Evolutionary conservation across 2,113 vertebrate genomes (phyloP), one percentile per base, ranked within the genome.

Genomic region (Ascaphus truei): DNA sequence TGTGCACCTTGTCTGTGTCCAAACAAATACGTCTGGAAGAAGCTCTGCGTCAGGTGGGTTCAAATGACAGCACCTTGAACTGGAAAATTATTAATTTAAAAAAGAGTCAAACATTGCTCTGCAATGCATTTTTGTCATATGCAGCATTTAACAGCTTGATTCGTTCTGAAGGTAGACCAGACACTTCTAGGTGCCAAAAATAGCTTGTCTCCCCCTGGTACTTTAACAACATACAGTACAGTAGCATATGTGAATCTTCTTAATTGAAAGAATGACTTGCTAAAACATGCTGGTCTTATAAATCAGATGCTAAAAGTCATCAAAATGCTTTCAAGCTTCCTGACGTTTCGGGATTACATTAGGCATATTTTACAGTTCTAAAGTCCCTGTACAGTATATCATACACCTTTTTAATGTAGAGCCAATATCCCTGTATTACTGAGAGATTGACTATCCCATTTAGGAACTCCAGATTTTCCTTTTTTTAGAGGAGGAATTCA

Each of bases 21-120:
- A 99, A 99, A 75, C 97, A 98, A 79, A 91, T 88, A 0, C 91
- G 97, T 1, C 80, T 99, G 68, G 95, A 99, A 77, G 94, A 98
- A 75, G 93, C 97, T 3, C 86, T 99, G 55, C 87, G 80, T 9
- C 95, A 98, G 94, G 96, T 98, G 84, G 62, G 27, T 23, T 37
- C 4, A 51, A 39, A 60, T 25, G 33, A 34, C 33, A 34, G 33
- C 7, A 12, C 12, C n/a, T n/a, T n/a, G n/a, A n/a, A n/a, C n/a
- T n/a, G n/a, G n/a, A n/a, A n/a, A n/a, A n/a, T n/a, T n/a, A 8
- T 34, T 34, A 34, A 34, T 34, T 12, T 6, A 8, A 8, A 34
- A 34, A 34, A 34, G 33, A 6, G 7, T 34, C 7, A 34, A 34
- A 34, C 7, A 6, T 34, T 8, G 12, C 7, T 10, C 2, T 15